Conservation (phyloP, 2,888 invertebrate species). For the Coronaproctus castanopsis region DNA sequence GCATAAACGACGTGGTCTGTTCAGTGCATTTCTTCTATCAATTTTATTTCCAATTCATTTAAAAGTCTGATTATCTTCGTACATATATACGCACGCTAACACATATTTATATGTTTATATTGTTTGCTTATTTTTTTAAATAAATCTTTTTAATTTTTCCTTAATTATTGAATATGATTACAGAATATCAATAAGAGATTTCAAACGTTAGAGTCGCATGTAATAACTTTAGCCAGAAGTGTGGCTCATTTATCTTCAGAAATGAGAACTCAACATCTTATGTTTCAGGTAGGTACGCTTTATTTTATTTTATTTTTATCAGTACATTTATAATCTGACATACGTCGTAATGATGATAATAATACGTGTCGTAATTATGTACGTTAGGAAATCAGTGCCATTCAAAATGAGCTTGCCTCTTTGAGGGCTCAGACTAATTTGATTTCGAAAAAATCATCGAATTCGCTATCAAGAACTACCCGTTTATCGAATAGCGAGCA, state of each 20-base stretch:
- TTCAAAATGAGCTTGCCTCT: slow-evolving; percentile 59
- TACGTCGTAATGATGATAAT: not conserved
- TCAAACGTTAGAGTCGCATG: slow-evolving; percentile 72
- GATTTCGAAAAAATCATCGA: slow-evolving; percentile 31
- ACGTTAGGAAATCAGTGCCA: slow-evolving; percentile 65
- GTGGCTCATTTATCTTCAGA: slow-evolving; percentile 81
- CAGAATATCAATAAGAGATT: slow-evolving; percentile 70
- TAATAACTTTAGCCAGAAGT: slow-evolving; percentile 70
- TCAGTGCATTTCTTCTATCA: too few species aligned
- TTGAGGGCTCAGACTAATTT: slow-evolving; percentile 45
- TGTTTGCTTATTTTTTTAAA: too few species aligned
- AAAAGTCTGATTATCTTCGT: too few species aligned
- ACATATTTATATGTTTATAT: too few species aligned
- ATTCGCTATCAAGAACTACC: slow-evolving; percentile 36
- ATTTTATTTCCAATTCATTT: too few species aligned
- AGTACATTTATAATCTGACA: not conserved
- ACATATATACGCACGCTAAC: too few species aligned
- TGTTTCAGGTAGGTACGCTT: slow-evolving; percentile 36
- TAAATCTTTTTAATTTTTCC: too few species aligned
- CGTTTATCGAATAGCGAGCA: slow-evolving; percentile 22
- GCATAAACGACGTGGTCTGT: too few species aligned
- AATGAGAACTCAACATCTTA: slow-evolving; percentile 70
- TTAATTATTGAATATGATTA: too few species aligned
- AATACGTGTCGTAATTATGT: not conserved
- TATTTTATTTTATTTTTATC: slow-evolving; percentile 25